Base-by-base conservation (phyloP, 2,888 invertebrate genomes). In the Clivina fossor region DNA sequence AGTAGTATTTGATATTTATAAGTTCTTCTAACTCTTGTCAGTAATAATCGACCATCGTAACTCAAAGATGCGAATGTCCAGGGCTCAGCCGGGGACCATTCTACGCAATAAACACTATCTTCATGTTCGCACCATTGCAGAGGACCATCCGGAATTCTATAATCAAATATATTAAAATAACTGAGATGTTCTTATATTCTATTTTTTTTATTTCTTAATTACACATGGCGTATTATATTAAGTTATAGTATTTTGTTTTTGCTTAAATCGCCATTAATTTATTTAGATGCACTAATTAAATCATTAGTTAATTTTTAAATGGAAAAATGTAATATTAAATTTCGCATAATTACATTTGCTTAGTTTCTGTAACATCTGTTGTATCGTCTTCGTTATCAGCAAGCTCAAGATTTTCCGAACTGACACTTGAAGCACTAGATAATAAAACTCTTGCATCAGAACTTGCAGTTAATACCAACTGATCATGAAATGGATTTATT, bases 1-100 rank as follows among this genome's bases (percentile, higher is more conserved):
- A 91, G 76, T 64, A 93, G 79, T 68, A 97, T 91, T 77, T 92
- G 91, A 71, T 95, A 96, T 76, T 97, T 98, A 69, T 93, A 88
- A 66, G 90, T 88, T 59, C 90, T 80, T n/a, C 97, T 95, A 16
- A 98, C 95, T 67, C 90, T 81, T 32, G 95, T 94, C 28, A 99
- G 85, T 41, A 98, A 87, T 13, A 99, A 81, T 43, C 98, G 77
- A 0, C 98, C 99, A 75, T 99, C 99, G 72, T 96, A 97, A 71
- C 96, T 96, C 1, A 97, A 79, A 0, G 97, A 97, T n/a, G 98
- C 98, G 79, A 97, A 98, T 56, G 94, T 88, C 98, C 98, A 99
- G 9, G 98, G 96, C 77, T 99, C 98, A 18, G 93, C 92, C 16
- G 90, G 85, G 59, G 95, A 95, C 98, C 98, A 99, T 74, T 96